Conservation (phyloP, 2,797 vertebrate species). For the Spinibarbus caldwelli region DNA sequence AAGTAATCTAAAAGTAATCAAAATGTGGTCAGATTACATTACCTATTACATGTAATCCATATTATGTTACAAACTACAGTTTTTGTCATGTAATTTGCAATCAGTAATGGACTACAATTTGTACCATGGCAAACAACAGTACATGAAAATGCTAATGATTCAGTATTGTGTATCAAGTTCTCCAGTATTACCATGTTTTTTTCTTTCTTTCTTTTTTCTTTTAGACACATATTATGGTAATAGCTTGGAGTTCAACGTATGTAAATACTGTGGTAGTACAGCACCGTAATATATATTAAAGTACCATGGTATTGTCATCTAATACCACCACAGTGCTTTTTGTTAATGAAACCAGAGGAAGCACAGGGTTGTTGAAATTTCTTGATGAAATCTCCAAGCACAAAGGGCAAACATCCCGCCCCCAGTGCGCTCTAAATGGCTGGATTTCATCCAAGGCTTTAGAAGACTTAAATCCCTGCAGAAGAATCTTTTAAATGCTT, state of each 20-base stretch:
- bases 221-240: no score
- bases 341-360: conserved; percentile 9
- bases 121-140: no score
- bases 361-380: background rate
- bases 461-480: conserved; percentile 24
- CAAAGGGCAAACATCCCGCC: conserved; percentile 17
- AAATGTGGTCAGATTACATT: background rate
- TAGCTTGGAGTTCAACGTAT: background rate
- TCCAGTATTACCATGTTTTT: background rate
- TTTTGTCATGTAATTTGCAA: background rate
- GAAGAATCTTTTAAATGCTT: conserved; percentile 38
- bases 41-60: background rate
- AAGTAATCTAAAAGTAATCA: background rate
- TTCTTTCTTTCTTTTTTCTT: background rate
- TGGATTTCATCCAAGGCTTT: conserved; percentile 25
- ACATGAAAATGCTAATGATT: background rate
- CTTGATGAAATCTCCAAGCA: conserved; percentile 25
- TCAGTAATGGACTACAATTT: background rate
- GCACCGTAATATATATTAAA: background rate
- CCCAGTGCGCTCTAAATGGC: background rate
- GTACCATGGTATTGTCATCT: background rate
- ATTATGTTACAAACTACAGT: background rate
- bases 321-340: background rate
- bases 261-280: background rate
- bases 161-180: background rate